Evolutionary conservation across 2,888 invertebrate genomes (phyloP), one percentile per base, ranked within the genome.

Genomic region (Hymenopus coronatus): DNA sequence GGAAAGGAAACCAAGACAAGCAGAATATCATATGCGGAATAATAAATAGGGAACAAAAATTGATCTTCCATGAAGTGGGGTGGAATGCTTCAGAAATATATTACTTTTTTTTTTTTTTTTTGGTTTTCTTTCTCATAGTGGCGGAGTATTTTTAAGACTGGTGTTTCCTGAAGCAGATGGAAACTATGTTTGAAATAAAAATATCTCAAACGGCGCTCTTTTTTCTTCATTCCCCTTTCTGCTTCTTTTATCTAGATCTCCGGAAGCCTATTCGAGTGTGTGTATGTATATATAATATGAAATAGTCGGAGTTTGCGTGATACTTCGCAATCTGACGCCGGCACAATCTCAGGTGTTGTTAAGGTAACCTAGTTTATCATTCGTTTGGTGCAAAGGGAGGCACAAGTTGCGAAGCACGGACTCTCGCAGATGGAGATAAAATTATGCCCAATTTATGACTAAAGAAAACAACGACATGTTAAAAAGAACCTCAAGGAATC

Each of bases 191-290:
- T 70, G 25, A 70, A 70, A 70, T 70, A 70, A 70, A 70, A 70
- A 20, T 70, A 70, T 25, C 54, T 25, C 54, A 70, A 70, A 70
- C 54, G 6, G 54, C 25, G 54, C 25, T 70, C 54, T 25, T 70
- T 20, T 70, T 70, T 70, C 25, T 20, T 70, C 8, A 20, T 8
- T 70, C 54, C 54, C 25, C 20, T 25, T 70, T 20, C 25, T 25
- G 20, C 54, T 54, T 54, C 54, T 70, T 70, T 70, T 70, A 70
- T 70, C 54, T 70, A 70, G 54, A 70, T 70, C 54, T 1, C 40
- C 40, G 85, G 85, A 85, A 85, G 54, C 46, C n/a, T 85, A 85
- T 85, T 85, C 85, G 40, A 27, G 85, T 70, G 54, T 70, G 54
- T 70, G 54, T 70, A 70, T 70, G 54, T 46, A 46, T 28, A 85